phyloP scores from a whole-genome alignment of 1,140 invertebrate genomes.

The Phenacoccus solenopsis region DNA sequence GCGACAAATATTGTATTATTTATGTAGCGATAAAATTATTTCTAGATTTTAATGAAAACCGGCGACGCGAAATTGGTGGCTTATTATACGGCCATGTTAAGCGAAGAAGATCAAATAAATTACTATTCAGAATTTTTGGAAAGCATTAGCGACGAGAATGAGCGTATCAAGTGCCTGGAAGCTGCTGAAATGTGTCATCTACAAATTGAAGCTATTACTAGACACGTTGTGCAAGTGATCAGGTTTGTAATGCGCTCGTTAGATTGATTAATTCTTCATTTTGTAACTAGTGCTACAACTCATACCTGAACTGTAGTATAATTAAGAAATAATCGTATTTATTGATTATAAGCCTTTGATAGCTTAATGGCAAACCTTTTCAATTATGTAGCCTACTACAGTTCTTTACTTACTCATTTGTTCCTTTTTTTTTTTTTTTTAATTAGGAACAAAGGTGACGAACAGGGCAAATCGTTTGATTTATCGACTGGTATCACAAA shows the following conservation, averaged over 20 bases:
- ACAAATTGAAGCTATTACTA: slow-evolving; percentile 69
- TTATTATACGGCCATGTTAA: slow-evolving; percentile 66
- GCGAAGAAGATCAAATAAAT: slow-evolving; percentile 51
- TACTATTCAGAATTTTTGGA: slow-evolving; percentile 70
- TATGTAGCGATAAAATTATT: background rate
- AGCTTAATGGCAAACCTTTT: too few species aligned
- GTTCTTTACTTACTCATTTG: too few species aligned
- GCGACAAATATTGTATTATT: too few species aligned
- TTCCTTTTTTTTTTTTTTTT: too few species aligned
- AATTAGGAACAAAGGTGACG: background rate
- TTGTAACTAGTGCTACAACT: too few species aligned
- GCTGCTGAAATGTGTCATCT: slow-evolving; percentile 61
- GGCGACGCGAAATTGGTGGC: slow-evolving; percentile 66
- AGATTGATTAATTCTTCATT: too few species aligned
- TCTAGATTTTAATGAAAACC: slow-evolving; percentile 40
- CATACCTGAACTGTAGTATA: too few species aligned
- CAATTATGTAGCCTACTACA: too few species aligned
- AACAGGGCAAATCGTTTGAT: background rate
- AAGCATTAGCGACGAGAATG: slow-evolving; percentile 47
- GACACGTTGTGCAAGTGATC: slow-evolving; percentile 67
- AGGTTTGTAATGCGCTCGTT: slow-evolving; percentile 31
- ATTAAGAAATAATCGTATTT: too few species aligned
- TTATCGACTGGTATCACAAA: slow-evolving; percentile 35
- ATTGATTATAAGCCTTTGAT: too few species aligned
- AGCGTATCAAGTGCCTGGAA: slow-evolving; percentile 43